Conservation (phyloP, 2,888 invertebrate genomes). For the Ptilodon capucinus region DNA sequence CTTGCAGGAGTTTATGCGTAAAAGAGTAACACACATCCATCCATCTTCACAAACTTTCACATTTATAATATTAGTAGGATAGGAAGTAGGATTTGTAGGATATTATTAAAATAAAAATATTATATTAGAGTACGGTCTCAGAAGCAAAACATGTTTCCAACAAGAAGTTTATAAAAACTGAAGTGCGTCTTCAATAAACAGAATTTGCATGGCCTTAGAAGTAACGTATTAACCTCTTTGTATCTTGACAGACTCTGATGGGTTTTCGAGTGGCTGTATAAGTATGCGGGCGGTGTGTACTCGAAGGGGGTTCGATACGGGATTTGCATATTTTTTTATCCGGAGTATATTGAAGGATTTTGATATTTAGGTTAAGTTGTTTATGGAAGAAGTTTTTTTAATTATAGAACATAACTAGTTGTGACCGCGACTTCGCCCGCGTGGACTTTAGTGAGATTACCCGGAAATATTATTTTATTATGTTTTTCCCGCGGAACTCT, state of each 20-base stretch:
- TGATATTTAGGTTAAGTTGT: constrained; percentile 32
- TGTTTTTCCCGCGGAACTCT: no score
- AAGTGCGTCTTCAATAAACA: constrained; percentile 26
- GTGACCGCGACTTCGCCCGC: no score
- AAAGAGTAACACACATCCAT: no score
- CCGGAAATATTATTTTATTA: no score
- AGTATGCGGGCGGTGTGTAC: constrained; percentile 68
- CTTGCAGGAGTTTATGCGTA: no score
- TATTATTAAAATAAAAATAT: no score
- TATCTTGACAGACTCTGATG: constrained; percentile 21
- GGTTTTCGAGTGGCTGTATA: constrained; percentile 20
- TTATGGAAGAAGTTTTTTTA: neutral
- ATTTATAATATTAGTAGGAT: no score
- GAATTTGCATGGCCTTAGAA: constrained; percentile 33
- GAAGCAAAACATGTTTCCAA: constrained; percentile 12
- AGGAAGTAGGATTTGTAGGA: no score
- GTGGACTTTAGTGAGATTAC: no score
- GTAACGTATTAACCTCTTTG: constrained; percentile 26
- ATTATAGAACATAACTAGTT: no score
- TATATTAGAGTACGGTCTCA: no score
- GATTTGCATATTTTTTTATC: constrained; percentile 49
- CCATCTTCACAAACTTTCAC: no score
- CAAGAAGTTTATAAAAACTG: constrained; percentile 23
- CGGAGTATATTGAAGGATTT: constrained; percentile 18
- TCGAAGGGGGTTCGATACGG: constrained; percentile 35